Conservation (phyloP, 1,140 invertebrate species). For the Neodiprion virginianus region DNA sequence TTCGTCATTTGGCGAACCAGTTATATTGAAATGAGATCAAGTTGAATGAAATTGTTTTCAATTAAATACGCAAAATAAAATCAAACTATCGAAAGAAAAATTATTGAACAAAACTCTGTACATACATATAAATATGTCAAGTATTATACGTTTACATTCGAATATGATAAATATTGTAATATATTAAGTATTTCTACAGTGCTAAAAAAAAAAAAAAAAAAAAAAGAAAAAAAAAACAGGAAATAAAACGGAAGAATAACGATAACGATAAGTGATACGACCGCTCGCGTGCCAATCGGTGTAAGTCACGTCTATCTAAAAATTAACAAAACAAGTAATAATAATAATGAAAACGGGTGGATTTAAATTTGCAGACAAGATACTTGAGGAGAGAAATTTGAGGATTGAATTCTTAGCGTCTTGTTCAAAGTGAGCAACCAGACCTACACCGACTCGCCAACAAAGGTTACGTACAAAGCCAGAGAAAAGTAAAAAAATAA, state of each 20-base stretch:
- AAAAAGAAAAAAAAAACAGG: not conserved
- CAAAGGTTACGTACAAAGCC: not conserved
- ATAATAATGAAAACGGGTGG: constrained; percentile 1
- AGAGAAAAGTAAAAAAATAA: too few species aligned
- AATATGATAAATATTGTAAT: not conserved
- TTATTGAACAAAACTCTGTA: not conserved
- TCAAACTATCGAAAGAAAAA: not conserved
- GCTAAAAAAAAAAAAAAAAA: constrained; percentile 10
- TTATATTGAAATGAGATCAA: not conserved
- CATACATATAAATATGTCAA: not conserved
- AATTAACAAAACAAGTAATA: not conserved
- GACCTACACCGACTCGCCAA: constrained; percentile 2
- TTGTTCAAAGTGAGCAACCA: not conserved
- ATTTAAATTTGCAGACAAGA: constrained; percentile 6
- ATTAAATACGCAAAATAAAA: not conserved
- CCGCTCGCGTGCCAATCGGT: not conserved
- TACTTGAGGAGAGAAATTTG: not conserved
- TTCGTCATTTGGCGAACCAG: not conserved
- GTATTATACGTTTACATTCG: not conserved
- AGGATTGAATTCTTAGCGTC: not conserved
- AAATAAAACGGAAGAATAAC: constrained; percentile 6
- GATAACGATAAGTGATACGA: constrained; percentile 8
- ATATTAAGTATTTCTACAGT: constrained; percentile 8
- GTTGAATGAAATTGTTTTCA: not conserved
- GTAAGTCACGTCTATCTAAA: constrained; percentile 3